These are phyloP conservation scores for Tangara arthus DNA, from an alignment of 2,797 vertebrate genomes.

Conservation along the genomic window DNA sequence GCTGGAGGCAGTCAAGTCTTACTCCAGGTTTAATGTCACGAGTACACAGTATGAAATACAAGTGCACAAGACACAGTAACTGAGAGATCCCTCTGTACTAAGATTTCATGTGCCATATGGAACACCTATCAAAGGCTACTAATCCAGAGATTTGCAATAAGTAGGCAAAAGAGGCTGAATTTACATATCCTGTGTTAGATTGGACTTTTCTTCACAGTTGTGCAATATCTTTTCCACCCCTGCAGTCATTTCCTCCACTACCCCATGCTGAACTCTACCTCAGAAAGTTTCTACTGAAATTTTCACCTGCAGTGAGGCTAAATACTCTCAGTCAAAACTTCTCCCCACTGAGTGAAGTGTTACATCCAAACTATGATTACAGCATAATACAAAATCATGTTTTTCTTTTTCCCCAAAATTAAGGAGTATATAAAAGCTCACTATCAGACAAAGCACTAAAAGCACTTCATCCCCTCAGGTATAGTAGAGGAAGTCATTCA, in stretches of 20 bases:
- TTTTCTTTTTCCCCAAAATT: not conserved
- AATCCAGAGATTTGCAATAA: slow-evolving; percentile 29
- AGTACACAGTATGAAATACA: not conserved
- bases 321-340: not conserved
- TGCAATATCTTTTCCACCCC: not conserved
- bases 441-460: not conserved
- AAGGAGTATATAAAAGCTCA: not conserved
- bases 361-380: not conserved
- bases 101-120: slow-evolving; percentile 17
- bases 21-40: not conserved
- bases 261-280: not conserved
- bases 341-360: not conserved
- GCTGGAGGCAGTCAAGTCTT: not conserved
- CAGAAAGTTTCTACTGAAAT: not conserved
- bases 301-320: not conserved
- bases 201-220: not conserved
- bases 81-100: not conserved
- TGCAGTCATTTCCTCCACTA: not conserved
- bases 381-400: not conserved
- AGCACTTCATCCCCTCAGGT: not conserved
- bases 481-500: not conserved
- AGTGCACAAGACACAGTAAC: not conserved
- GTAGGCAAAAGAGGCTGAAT: slow-evolving; percentile 22
- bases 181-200: not conserved
- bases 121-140: not conserved